These are phyloP conservation scores for Zaprionus lineosus DNA, from an alignment of 2,888 invertebrate genomes.

Conservation along the genomic window DNA sequence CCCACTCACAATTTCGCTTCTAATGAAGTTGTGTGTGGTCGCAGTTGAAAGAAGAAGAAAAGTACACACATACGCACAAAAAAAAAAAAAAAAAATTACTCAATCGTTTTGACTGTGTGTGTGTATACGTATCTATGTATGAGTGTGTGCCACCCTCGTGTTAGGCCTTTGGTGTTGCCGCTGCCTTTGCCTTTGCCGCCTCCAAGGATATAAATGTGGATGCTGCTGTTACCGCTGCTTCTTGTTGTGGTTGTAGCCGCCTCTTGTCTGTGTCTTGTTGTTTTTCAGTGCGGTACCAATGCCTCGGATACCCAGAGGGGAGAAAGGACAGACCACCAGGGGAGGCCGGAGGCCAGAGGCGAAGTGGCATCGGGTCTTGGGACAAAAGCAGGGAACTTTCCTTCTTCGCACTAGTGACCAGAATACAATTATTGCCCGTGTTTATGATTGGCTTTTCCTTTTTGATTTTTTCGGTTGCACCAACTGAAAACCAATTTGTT, in stretches of 20 bases:
- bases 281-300: conserved; percentile 47
- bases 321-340: conserved; percentile 2
- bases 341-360: background rate
- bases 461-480: conserved; percentile 46
- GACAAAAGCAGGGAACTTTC: background rate
- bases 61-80: conserved; percentile 9
- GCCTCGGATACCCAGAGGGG: conserved; percentile 13
- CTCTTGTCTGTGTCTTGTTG: conserved; percentile 73
- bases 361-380: background rate
- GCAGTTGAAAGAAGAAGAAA: conserved; percentile 16
- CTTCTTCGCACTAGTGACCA: conserved; percentile 35
- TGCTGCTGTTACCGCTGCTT: conserved; percentile 26
- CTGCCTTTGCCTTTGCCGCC: conserved; percentile 32
- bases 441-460: conserved; percentile 49
- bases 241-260: conserved; percentile 46
- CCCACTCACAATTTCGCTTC: conserved; percentile 36
- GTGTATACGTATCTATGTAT: conserved; percentile 16
- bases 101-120: conserved; percentile 54
- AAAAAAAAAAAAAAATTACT: conserved; percentile 60
- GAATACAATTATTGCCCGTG: conserved; percentile 54
- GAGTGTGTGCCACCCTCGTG: conserved; percentile 57
- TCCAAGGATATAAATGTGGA: conserved; percentile 42
- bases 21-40: conserved; percentile 70
- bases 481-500: conserved; percentile 44
- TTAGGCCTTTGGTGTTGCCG: conserved; percentile 54